A percentile compares a stretch with the other conserved stretches of the same genome.
Evolutionary conservation across 2,888 invertebrate species (phyloP).

Genomic region (Platypus cylindrus): DNA sequence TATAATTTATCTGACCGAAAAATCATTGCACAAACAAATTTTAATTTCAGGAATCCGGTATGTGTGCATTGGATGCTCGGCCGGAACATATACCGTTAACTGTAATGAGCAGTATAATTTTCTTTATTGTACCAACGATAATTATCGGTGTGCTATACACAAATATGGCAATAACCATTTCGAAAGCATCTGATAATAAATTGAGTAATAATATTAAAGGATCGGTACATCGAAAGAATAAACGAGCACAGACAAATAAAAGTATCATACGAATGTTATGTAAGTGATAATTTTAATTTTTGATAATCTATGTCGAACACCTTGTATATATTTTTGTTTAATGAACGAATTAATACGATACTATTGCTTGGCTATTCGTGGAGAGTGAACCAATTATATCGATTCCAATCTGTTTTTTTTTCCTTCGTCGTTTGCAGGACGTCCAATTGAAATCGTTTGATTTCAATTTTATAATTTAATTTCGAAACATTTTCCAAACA

Average conservation of each 20-base stretch:
- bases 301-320: too few species aligned
- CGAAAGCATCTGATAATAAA: conserved; percentile 37
- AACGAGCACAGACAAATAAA: conserved; percentile 55
- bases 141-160: conserved; percentile 68
- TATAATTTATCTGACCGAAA: too few species aligned
- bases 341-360: too few species aligned
- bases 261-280: conserved; percentile 71
- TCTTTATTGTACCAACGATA: conserved; percentile 63
- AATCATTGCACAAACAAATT: conserved; percentile 22
- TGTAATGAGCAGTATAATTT: conserved; percentile 68
- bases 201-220: conserved; percentile 37
- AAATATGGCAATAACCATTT: conserved; percentile 62
- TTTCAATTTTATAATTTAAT: too few species aligned
- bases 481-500: too few species aligned
- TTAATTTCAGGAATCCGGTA: conserved; percentile 54
- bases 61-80: conserved; percentile 59
- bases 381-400: too few species aligned
- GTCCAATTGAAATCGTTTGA: too few species aligned
- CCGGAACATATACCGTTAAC: conserved; percentile 55
- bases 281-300: too few species aligned
- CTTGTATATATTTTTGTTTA: too few species aligned
- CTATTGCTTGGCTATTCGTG: too few species aligned
- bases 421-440: too few species aligned
- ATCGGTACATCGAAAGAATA: conserved; percentile 53
- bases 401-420: too few species aligned